phyloP scores from a whole-genome alignment of 2,797 vertebrate species.

The Gymnoscopelus braueri region DNA sequence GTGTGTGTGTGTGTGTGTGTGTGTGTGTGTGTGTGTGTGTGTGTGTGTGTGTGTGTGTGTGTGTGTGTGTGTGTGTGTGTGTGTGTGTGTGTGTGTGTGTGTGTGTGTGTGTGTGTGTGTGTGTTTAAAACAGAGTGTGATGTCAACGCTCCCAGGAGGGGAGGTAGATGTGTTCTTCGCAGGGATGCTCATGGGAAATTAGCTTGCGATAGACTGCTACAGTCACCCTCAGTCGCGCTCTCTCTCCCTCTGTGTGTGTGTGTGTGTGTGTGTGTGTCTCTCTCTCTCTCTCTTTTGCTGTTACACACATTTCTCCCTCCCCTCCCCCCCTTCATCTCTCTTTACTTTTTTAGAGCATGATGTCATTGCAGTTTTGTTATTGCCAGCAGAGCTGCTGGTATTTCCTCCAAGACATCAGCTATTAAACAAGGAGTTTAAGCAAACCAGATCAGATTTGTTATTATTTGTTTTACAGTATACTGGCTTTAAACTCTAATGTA shows the following conservation, averaged over 20 bases:
- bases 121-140: slow-evolving; percentile 10
- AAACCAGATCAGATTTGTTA: no score
- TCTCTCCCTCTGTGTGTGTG: slow-evolving; percentile 8
- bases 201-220: slow-evolving; percentile 64
- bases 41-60: slow-evolving; percentile 44
- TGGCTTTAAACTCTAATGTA: background rate
- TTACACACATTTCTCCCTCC: slow-evolving; percentile 29
- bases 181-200: slow-evolving; percentile 72
- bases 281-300: slow-evolving; percentile 17
- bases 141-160: slow-evolving; percentile 63
- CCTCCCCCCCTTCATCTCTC: slow-evolving; percentile 7
- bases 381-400: slow-evolving; percentile 31
- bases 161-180: slow-evolving; percentile 54
- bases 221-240: slow-evolving; percentile 28
- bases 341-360: slow-evolving; percentile 56
- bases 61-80: slow-evolving; percentile 32
- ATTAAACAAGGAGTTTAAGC: slow-evolving; percentile 24
- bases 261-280: slow-evolving; percentile 3
- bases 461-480: background rate
- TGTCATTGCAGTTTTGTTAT: slow-evolving; percentile 47
- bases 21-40: slow-evolving; percentile 51
- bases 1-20: slow-evolving; percentile 25
- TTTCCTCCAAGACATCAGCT: slow-evolving; percentile 42
- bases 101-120: slow-evolving; percentile 49
- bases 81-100: slow-evolving; percentile 13